A percentile compares a stretch with the other conserved stretches of the same genome.
phyloP scores from a whole-genome alignment of 2,113 vertebrate species.

The Pelecanus crispus region DNA sequence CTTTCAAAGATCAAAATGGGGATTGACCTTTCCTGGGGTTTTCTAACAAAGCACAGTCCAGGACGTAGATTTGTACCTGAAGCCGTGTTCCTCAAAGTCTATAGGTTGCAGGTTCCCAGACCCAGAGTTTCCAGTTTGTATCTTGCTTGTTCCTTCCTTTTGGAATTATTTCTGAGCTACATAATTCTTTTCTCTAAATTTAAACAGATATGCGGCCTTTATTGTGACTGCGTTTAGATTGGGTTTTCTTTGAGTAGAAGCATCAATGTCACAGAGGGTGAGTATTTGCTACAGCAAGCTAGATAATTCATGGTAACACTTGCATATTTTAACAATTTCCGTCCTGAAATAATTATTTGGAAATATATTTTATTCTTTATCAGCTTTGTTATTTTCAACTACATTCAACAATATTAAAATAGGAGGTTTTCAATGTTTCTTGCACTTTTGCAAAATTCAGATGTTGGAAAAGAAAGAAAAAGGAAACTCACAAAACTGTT shows the following conservation, averaged over 20 bases:
- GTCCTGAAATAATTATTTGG: background rate
- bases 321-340: background rate
- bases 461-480: background rate
- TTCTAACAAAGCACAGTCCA: background rate
- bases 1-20: background rate
- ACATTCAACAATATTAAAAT: background rate
- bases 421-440: background rate
- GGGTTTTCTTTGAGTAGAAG: background rate
- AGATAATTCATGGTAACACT: background rate
- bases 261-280: background rate
- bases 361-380: background rate
- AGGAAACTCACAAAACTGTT: background rate
- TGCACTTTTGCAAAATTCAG: background rate
- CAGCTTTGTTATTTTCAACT: background rate
- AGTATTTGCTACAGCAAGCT: background rate
- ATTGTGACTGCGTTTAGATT: background rate
- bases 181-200: background rate
- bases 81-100: background rate
- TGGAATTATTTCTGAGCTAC: background rate
- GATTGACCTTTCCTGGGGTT: background rate
- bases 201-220: background rate
- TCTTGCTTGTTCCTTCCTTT: background rate
- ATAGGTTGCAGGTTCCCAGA: background rate
- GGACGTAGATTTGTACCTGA: background rate
- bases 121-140: background rate